Conservation (phyloP, 2,888 invertebrate species). For the Ethmia dodecea region DNA sequence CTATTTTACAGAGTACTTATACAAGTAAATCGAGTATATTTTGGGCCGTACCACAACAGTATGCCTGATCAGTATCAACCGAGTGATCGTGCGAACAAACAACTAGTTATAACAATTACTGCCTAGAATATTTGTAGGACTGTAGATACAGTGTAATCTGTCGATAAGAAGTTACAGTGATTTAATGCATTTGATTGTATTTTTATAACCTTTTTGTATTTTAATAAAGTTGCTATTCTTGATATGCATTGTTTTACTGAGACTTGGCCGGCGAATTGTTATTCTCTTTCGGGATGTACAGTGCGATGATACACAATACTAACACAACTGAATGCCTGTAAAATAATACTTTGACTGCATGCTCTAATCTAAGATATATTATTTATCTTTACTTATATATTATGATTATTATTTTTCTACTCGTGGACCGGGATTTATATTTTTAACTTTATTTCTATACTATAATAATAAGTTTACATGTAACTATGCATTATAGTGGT, state of each 20-base stretch:
- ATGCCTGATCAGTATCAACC: constrained; percentile 25
- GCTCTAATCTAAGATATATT: too few species aligned
- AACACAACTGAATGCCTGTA: too few species aligned
- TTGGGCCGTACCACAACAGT: constrained; percentile 18
- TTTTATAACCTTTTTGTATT: constrained; percentile 76
- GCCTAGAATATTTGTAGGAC: constrained; percentile 55
- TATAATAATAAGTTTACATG: too few species aligned
- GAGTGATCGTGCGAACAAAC: constrained; percentile 43
- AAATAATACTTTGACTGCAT: too few species aligned
- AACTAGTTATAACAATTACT: constrained; percentile 44
- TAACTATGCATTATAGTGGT: constrained; percentile 22
- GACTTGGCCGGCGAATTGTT: too few species aligned
- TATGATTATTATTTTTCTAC: too few species aligned
- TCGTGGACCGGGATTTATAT: too few species aligned
- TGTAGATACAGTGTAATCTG: constrained; percentile 42
- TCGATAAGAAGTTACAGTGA: constrained; percentile 67
- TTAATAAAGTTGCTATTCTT: constrained; percentile 78
- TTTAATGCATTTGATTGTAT: constrained; percentile 76
- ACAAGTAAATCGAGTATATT: neutral
- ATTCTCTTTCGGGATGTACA: too few species aligned
- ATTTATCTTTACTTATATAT: too few species aligned
- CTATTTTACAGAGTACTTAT: too few species aligned
- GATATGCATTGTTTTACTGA: constrained; percentile 27
- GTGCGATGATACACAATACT: too few species aligned
- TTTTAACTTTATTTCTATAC: too few species aligned